A percentile compares a stretch with the other conserved stretches of the same genome.
Conservation (phyloP, 1,140 invertebrate genomes). For the Lasaia peninsularis region DNA sequence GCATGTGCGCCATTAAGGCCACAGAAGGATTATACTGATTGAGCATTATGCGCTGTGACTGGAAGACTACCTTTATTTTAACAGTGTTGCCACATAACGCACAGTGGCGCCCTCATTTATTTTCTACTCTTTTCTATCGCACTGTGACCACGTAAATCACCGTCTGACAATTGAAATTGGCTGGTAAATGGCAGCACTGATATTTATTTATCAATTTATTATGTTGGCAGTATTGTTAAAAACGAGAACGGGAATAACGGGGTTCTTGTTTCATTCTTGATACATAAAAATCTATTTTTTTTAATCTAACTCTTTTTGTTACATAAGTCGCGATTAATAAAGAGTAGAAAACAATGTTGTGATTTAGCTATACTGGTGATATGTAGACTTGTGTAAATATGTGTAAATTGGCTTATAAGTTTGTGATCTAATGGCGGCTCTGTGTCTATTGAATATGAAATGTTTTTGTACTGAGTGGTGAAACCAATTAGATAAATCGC, state of each 20-base stretch:
- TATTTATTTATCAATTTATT: constrained; percentile 58
- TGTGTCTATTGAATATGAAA: constrained; percentile 33
- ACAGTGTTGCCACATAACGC: no score
- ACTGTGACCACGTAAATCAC: background rate
- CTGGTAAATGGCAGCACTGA: constrained; percentile 32
- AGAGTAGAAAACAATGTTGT: background rate
- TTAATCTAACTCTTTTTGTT: constrained; percentile 40
- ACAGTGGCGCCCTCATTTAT: no score
- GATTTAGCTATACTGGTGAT: constrained; percentile 12
- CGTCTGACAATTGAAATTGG: background rate
- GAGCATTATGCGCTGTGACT: no score
- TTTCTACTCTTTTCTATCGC: no score
- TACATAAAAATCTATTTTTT: constrained; percentile 30
- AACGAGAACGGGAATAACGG: constrained; percentile 53
- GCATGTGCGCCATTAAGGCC: no score
- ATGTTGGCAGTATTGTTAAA: constrained; percentile 53
- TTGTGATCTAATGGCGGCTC: constrained; percentile 57
- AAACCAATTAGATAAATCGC: constrained; percentile 35
- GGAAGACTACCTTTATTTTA: no score
- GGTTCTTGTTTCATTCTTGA: constrained; percentile 42
- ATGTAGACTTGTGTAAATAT: constrained; percentile 30
- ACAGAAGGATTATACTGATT: no score
- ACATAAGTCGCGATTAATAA: background rate
- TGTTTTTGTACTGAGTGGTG: constrained; percentile 50
- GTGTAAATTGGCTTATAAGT: constrained; percentile 40